Evolutionary conservation across 1,140 invertebrate species (phyloP).

Genomic region (Drosophila lowei): DNA sequence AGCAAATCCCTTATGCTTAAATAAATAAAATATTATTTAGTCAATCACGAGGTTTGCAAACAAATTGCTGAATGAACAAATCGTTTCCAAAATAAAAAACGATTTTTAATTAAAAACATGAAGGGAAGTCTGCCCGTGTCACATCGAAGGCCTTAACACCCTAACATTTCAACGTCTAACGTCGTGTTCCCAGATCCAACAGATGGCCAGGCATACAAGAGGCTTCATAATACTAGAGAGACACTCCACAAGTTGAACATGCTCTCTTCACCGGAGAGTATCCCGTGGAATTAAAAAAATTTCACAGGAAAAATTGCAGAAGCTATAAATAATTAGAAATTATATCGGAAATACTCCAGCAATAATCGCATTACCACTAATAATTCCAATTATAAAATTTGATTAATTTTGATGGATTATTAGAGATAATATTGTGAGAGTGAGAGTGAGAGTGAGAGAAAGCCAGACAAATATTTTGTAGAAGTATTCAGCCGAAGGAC

Average conservation of each 20-base stretch:
- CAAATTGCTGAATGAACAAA: slow-evolving; percentile 14
- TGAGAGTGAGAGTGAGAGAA: slow-evolving; percentile 2
- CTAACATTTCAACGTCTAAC: neutral
- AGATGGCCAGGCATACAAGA: too few species aligned
- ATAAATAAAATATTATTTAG: slow-evolving; percentile 38
- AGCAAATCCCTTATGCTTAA: slow-evolving; percentile 10
- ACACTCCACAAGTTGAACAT: too few species aligned
- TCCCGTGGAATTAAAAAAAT: neutral
- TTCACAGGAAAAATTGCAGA: slow-evolving; percentile 10
- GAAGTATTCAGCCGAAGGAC: neutral
- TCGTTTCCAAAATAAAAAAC: slow-evolving; percentile 9
- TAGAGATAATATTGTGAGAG: neutral
- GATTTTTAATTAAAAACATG: slow-evolving; percentile 35
- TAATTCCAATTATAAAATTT: slow-evolving; percentile 50
- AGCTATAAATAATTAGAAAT: slow-evolving; percentile 32
- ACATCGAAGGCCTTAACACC: neutral
- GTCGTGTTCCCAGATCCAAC: too few species aligned
- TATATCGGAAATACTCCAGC: slow-evolving; percentile 12
- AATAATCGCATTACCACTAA: slow-evolving; percentile 34
- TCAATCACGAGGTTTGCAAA: slow-evolving; percentile 1
- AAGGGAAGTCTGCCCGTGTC: neutral
- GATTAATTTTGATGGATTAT: slow-evolving; percentile 27
- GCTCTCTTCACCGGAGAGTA: too few species aligned
- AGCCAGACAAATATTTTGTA: neutral
- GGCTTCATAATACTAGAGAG: too few species aligned